Base-by-base conservation (phyloP, 2,797 vertebrate species). In the Arvicola amphibius region DNA sequence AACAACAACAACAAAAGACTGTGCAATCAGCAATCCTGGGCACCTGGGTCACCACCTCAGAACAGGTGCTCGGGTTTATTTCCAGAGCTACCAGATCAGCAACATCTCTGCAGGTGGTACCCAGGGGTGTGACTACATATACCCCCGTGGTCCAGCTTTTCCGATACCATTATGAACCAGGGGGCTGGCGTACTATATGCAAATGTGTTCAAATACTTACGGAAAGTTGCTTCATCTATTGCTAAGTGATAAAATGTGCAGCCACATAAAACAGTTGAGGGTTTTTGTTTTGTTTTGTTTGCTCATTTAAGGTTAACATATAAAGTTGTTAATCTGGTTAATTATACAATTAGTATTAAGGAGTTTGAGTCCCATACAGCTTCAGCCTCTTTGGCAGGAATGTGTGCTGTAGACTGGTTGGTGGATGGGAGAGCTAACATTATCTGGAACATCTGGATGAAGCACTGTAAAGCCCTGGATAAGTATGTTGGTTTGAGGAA, bases 201-300 rank as follows among this genome's bases (percentile, higher is more conserved):
- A 88, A 93, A 93, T 29, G 9, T 21, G 90, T 59, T 88, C 17
- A 93, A 93, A 37, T 88, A 67, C 77, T 71, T 93, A 80, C 78
- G 56, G 34, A 61, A 56, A 94, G 90, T 93, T 29, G 40, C 23
- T 53, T 46, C 29, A 81, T 67, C n/a, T 94, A 74, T 74, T 90
- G 21, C 78, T 40, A 87, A 87, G 25, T 40, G 25, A 12, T 43
- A 88, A 93, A 90, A 43, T 46, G 3, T 59, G 27, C 81, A 76
- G 65, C 1, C 53, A 46, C 19, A 23, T 85, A 61, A 88, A 32
- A 88, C 3, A 88, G 71, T 23, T 67, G 46, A 84, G 85, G 8
- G 34, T 23, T 83, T 78, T 78, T 56, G 46, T 65, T 81, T 78
- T 78, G 56, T 92, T 85, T 69, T 51, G 51, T 96, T 93, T 94